Base-by-base conservation (phyloP, 2,797 vertebrate genomes). In the Leptatherina wallacei region DNA sequence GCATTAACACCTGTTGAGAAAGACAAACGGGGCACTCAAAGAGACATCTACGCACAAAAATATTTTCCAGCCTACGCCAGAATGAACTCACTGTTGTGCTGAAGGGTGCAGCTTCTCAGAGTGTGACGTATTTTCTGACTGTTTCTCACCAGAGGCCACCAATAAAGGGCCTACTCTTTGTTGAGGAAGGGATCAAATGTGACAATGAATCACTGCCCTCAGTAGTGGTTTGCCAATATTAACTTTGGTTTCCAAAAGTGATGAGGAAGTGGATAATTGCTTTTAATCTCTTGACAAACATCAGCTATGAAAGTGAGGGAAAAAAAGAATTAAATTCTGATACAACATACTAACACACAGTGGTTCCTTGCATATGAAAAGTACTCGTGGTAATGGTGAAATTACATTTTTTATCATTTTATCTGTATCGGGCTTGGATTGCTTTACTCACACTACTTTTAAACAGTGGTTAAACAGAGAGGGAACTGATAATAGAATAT, bases 131-230 rank as follows among this genome's bases (percentile, higher is more conserved):
- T 62, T 69, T 29, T 20, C 57, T 63, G 58, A 56, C 36, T 42
- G 63, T 71, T 85, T 81, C 56, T 60, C 49, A 63, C 47, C 20
- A 18, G 44, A 88, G 65, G 75, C 64, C 51, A 57, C 24, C 20
- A 18, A 52, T 29, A 61, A 12, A 73, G 77, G 52, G 84, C 54
- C 69, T 42, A 69, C 63, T 27, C 36, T 30, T 24, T 58, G 59
- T 32, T 35, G 30, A 61, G 61, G 55, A 57, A 65, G 38, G 40
- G 69, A 60, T 81, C 73, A 65, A 47, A 65, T 73, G 78, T 77
- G 73, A 80, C 35, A 2, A 54, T 89, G 86, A 89, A 68, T 91
- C 88, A 89, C 11, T 24, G 8, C 30, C 5, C 49, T 75, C 38
- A 65, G 73, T 52, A 33, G 61, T 42, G 61, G 58, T 75, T 66